A percentile compares a stretch with the other conserved stretches of the same genome.
Conservation (phyloP, 2,888 invertebrate genomes). For the Cataglyphis rosenhaueri region DNA sequence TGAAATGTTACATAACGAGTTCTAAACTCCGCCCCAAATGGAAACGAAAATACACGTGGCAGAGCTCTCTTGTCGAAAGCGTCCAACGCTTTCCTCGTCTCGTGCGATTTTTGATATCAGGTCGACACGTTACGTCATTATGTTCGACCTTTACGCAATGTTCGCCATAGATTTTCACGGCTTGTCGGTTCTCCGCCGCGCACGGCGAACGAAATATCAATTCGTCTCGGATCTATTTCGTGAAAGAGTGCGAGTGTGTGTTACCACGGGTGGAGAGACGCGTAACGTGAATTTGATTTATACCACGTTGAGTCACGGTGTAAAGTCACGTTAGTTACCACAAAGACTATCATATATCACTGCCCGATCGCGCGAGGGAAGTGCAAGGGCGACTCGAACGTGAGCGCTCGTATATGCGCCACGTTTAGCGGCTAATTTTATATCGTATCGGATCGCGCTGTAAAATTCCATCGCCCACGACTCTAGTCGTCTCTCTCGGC, state of each 20-base stretch:
- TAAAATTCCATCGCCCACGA: conserved; percentile 47
- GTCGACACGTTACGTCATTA: conserved; percentile 11
- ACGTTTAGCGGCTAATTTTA: conserved; percentile 50
- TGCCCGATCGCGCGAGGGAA: conserved; percentile 53
- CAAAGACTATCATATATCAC: conserved; percentile 57
- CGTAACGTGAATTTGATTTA: conserved; percentile 54
- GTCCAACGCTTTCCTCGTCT: not conserved
- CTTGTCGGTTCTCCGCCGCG: not conserved
- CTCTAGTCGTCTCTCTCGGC: conserved; percentile 1
- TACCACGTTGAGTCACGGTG: conserved; percentile 51
- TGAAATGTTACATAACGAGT: conserved; percentile 45
- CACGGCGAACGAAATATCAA: conserved; percentile 42
- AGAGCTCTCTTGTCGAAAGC: not conserved
- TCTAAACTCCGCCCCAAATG: conserved; percentile 58
- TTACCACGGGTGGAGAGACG: conserved; percentile 18
- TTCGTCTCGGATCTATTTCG: conserved; percentile 52
- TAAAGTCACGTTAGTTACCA: conserved; percentile 55
- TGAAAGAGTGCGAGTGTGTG: conserved; percentile 14
- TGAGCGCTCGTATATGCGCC: conserved; percentile 36
- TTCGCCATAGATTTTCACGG: conserved; percentile 23
- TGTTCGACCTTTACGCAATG: conserved; percentile 38
- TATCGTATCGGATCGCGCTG: conserved; percentile 37
- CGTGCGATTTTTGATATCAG: conserved; percentile 9
- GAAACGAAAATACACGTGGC: not conserved
- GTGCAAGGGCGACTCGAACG: conserved; percentile 49